Base-by-base conservation (phyloP, 2,797 vertebrate genomes). In the Enteromius thamalakanensis region DNA sequence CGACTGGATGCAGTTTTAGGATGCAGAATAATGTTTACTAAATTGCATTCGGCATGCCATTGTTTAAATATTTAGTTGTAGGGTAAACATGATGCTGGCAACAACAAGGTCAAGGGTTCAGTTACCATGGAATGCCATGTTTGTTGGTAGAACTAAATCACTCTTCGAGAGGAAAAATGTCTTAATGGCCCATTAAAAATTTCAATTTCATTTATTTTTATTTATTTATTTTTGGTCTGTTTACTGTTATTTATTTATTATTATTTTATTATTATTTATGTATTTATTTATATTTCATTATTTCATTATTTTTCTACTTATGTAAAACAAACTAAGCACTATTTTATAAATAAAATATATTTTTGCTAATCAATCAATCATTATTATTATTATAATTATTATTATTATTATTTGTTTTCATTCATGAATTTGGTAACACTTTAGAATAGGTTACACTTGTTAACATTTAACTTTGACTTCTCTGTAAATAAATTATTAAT, bases 1-100 rank as follows among this genome's bases (percentile, higher is more conserved):
- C 91, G 91, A 92, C 90, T 87, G 92, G 91, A 92, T 91, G 92
- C 86, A 87, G 91, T 92, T 90, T 89, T 90, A 88, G 89, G 90
- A 93, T 93, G 93, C 90, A 90, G 91, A 94, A 93, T 94, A 93
- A 92, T 93, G 90, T 92, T 93, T 92, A 93, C 92, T 94, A 92
- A 94, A 90, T 90, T 90, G 86, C 90, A 87, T 93, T 91, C 92
- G 91, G 92, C 93, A 93, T 90, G 93, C 91, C 91, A 90, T 94
- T 93, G 91, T 92, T 14, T 88, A 90, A 91, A 91, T 78, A 53
- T 68, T 29, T 68, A 71, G 69, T 80, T 85, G 45, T 47, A 51
- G 12, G 29, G n/a, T n/a, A 19, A 69, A 55, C 23, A 67, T 29
- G 6, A 9, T 17, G 11, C 49, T 70, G 1, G 51, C 37, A 60